Evolutionary conservation across 1,140 invertebrate species (phyloP), one percentile per base, ranked within the genome.

Genomic region (Myzus persicae): DNA sequence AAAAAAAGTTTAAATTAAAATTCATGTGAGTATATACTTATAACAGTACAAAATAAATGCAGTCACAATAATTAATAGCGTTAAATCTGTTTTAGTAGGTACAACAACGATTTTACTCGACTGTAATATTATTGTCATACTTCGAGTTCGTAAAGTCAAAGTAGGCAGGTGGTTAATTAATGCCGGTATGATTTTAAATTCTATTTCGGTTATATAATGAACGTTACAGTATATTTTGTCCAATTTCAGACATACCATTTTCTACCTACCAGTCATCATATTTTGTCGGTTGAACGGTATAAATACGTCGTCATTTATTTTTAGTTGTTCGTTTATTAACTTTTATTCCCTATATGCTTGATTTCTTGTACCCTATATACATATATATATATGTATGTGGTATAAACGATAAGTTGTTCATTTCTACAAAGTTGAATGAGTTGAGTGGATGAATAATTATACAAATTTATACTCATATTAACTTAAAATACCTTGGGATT

Each of bases 401-500:
- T 20, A 76, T n/a, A 76, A 76, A n/a, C 59, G 59, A 76, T 67
- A 67, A n/a, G 31, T n/a, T 76, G 59, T 76, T 76, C 59, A 5
- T 67, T n/a, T 67, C 31, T n/a, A 67, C n/a, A 76, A n/a, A 76
- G 31, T n/a, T 76, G 31, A 76, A 76, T 31, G 14, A 76, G 31
- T n/a, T n/a, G 31, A 76, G 59, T n/a, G 59, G 59, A 76, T 76
- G 59, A 76, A 76, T 76, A 76, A 76, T 76, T 76, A n/a, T 36
- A n/a, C 59, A n/a, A 76, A n/a, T n/a, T 14, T 76, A 76, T n/a
- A 76, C 31, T 76, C 59, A 76, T 76, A 76, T 76, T n/a, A 76
- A 76, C 59, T 76, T 76, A 76, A 76, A 76, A 76, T 76, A n/a
- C n/a, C 59, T 76, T 76, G 59, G 59, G 59, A 76, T 76, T n/a